A percentile compares a stretch with the other conserved stretches of the same genome.
These are phyloP conservation scores for Tetranychus piercei DNA, from an alignment of 2,888 invertebrate species.

Conservation along the genomic window DNA sequence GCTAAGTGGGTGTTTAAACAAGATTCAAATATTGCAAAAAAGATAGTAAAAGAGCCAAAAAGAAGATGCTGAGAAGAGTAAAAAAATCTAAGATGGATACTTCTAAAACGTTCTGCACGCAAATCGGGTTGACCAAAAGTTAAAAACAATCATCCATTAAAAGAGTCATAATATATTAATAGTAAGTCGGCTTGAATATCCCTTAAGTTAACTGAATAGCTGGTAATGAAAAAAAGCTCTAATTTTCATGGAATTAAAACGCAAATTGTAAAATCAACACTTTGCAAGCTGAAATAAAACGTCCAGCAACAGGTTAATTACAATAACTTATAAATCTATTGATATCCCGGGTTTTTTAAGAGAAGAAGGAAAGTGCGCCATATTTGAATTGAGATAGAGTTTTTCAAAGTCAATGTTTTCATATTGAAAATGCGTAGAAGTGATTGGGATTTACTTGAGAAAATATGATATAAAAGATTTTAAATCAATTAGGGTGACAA, in stretches of 20 bases:
- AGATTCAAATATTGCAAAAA: background rate
- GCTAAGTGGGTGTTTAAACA: background rate
- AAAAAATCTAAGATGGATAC: background rate
- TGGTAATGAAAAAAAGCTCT: no score
- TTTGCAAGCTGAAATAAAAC: no score
- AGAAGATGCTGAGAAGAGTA: background rate
- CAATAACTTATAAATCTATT: no score
- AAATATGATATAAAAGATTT: background rate
- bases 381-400: no score
- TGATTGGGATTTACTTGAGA: background rate
- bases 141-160: background rate
- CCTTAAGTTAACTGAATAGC: no score
- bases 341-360: no score
- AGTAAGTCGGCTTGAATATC: no score
- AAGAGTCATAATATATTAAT: background rate
- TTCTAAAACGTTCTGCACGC: background rate
- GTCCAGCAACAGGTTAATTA: no score
- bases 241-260: no score
- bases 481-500: background rate
- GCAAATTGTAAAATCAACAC: no score
- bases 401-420: no score
- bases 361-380: no score
- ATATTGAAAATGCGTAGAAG: background rate
- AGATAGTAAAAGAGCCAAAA: background rate
- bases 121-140: background rate